Evolutionary conservation across 1,140 invertebrate species (phyloP).

Genomic region (Gryon sp.): DNA sequence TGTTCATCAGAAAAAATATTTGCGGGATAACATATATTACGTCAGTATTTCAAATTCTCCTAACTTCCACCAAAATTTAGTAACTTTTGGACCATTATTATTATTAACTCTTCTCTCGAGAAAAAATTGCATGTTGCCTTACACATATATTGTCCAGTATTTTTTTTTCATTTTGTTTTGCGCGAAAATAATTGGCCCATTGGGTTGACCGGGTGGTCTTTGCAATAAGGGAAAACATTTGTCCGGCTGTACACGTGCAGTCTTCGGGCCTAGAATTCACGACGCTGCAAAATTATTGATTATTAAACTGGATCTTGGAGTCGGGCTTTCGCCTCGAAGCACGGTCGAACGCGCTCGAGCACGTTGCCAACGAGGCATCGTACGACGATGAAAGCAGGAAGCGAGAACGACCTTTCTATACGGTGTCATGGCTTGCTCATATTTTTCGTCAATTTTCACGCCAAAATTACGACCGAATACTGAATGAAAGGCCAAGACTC

Average conservation of each 20-base stretch:
- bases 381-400: slow-evolving; percentile 29
- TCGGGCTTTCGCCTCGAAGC: slow-evolving; percentile 29
- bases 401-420: slow-evolving; percentile 30
- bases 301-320: slow-evolving; percentile 70
- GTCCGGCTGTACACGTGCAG: slow-evolving; percentile 65
- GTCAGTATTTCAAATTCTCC: neutral
- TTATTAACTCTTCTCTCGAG: no score
- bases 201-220: slow-evolving; percentile 20
- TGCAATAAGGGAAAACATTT: slow-evolving; percentile 46
- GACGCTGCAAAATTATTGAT: slow-evolving; percentile 73
- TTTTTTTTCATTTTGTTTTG: neutral
- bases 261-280: slow-evolving; percentile 61
- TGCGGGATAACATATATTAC: neutral
- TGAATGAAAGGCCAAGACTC: slow-evolving; percentile 33
- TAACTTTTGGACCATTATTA: neutral
- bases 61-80: neutral
- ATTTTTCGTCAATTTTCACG: slow-evolving; percentile 44
- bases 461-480: slow-evolving; percentile 38
- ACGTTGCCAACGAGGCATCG: slow-evolving; percentile 27
- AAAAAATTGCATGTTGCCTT: slow-evolving; percentile 18
- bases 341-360: slow-evolving; percentile 34
- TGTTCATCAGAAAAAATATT: no score
- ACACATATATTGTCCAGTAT: neutral
- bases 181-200: slow-evolving; percentile 55
- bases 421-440: slow-evolving; percentile 26